A percentile compares a stretch with the other conserved stretches of the same genome.
Evolutionary conservation across 2,113 vertebrate genomes (phyloP).

Genomic region (Charadrius vociferus): DNA sequence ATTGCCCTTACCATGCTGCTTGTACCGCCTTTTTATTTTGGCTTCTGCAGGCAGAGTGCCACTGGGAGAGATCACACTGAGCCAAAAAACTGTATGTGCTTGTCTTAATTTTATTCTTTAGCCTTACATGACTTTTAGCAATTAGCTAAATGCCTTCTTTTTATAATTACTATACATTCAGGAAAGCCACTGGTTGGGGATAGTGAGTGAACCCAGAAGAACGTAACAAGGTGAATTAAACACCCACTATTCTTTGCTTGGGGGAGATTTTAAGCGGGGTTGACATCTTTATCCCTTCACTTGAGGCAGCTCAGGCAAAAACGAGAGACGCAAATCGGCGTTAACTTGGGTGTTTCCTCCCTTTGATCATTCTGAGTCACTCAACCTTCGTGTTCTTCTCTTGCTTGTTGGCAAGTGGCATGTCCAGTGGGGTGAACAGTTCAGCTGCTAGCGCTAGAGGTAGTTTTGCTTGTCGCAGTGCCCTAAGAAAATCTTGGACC

Average conservation of each 20-base stretch:
- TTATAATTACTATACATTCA: neutral
- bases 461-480: neutral
- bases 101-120: neutral
- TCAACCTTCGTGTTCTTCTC: neutral
- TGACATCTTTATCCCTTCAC: slow-evolving; percentile 27
- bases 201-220: neutral
- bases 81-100: neutral
- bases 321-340: neutral
- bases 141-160: neutral
- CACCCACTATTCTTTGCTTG: slow-evolving; percentile 19
- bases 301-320: neutral
- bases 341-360: slow-evolving; percentile 17
- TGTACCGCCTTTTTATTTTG: neutral
- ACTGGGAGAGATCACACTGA: neutral
- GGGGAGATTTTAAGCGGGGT: slow-evolving; percentile 32
- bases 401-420: neutral
- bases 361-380: slow-evolving; percentile 19
- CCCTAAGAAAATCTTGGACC: neutral
- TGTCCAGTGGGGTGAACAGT: neutral
- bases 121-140: neutral
- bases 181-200: neutral
- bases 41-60: neutral
- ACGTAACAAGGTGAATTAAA: neutral
- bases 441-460: neutral
- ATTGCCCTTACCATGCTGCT: neutral